Percentiles rank a stretch among this genome's conserved stretches.
phyloP scores from a whole-genome alignment of 2,797 vertebrate genomes.

The Poecilia gillii region DNA sequence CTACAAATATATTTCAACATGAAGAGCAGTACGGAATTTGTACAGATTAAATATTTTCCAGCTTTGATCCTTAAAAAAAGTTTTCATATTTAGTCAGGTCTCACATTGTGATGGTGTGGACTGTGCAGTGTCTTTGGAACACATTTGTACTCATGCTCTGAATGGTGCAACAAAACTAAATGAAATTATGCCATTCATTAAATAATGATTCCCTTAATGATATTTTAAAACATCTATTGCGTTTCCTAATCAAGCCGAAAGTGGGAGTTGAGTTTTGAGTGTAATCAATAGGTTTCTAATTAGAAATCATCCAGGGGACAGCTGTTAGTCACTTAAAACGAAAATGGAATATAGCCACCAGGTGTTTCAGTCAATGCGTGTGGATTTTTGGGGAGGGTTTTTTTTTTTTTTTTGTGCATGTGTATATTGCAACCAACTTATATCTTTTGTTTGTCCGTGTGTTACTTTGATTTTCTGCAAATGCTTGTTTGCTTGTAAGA shows the following conservation, averaged over 20 bases:
- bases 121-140: slow-evolving; percentile 43
- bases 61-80: slow-evolving; percentile 4
- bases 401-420: slow-evolving; percentile 31
- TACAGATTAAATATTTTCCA: not conserved
- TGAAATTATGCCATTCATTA: slow-evolving; percentile 59
- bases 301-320: slow-evolving; percentile 69
- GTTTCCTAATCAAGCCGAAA: slow-evolving; percentile 56
- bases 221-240: slow-evolving; percentile 70
- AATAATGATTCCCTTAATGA: slow-evolving; percentile 57
- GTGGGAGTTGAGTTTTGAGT: slow-evolving; percentile 61
- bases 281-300: slow-evolving; percentile 78
- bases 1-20: not conserved
- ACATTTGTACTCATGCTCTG: slow-evolving; percentile 30
- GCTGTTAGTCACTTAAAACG: slow-evolving; percentile 73
- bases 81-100: slow-evolving; percentile 9
- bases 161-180: slow-evolving; percentile 41
- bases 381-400: slow-evolving; percentile 10
- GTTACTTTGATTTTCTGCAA: slow-evolving; percentile 36
- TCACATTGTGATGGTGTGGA: not conserved
- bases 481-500: slow-evolving; percentile 27
- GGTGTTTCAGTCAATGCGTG: slow-evolving; percentile 58
- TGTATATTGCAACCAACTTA: slow-evolving; percentile 20
- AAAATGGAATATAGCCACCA: slow-evolving; percentile 69
- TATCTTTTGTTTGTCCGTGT: slow-evolving; percentile 21
- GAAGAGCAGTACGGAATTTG: not conserved